Conservation (phyloP, 2,113 vertebrate genomes). For the Lathamus discolor region DNA sequence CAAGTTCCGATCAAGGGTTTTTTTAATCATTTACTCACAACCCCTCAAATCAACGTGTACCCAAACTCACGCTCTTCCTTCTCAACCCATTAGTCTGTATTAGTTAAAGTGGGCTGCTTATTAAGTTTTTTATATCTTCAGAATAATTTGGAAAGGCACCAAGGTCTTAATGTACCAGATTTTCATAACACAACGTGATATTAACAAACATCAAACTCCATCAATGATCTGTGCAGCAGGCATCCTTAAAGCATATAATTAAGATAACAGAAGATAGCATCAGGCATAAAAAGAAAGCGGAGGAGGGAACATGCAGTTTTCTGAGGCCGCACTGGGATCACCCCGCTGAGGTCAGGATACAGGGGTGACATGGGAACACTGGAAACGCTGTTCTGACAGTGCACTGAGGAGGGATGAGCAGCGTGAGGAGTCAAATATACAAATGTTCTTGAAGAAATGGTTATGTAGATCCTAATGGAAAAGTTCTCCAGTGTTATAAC, state of each 20-base stretch:
- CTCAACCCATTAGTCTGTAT: neutral
- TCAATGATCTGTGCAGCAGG: conserved; percentile 54
- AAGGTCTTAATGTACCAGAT: conserved; percentile 62
- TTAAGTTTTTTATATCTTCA: conserved; percentile 46
- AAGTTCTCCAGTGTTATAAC: neutral
- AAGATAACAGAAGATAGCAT: conserved; percentile 68
- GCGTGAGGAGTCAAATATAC: neutral
- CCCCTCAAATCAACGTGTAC: neutral
- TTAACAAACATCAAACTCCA: conserved; percentile 75
- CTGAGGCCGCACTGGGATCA: neutral
- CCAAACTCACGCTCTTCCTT: neutral
- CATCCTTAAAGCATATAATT: conserved; percentile 70
- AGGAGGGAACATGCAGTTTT: conserved; percentile 8
- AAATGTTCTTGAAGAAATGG: neutral
- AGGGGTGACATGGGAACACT: neutral
- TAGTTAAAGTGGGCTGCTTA: conserved; percentile 47
- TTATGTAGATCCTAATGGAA: neutral
- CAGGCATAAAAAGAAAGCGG: neutral
- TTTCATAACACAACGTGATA: conserved; percentile 55
- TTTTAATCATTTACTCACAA: neutral
- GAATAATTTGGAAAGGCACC: conserved; percentile 60
- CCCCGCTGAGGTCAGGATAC: conserved; percentile 32
- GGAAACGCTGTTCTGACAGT: neutral
- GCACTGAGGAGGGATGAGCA: neutral
- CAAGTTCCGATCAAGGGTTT: neutral